Percentiles rank a stretch among this genome's conserved stretches.
phyloP scores from a whole-genome alignment of 1,140 invertebrate species.

The Danaus plexippus region DNA sequence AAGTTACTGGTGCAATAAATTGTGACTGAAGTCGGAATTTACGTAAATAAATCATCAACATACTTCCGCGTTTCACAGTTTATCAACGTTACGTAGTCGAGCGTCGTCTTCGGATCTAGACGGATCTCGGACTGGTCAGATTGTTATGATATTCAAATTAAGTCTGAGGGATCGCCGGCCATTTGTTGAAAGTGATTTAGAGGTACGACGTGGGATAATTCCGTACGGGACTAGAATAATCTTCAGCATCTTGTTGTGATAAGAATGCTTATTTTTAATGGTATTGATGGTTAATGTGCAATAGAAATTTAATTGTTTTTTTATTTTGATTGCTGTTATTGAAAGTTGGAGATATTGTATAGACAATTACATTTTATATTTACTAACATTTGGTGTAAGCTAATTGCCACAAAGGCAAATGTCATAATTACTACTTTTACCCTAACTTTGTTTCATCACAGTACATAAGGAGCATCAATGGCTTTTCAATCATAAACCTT shows the following conservation, averaged over 20 bases:
- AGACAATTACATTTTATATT: too few relatives aligned
- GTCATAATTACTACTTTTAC: too few relatives aligned
- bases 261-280: conserved; percentile 12
- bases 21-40: conserved; percentile 16
- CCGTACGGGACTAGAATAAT: conserved; percentile 19
- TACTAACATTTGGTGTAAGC: too few relatives aligned
- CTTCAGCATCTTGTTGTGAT: conserved; percentile 18
- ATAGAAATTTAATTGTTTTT: too few relatives aligned
- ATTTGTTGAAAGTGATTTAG: conserved; percentile 34
- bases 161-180: conserved; percentile 23
- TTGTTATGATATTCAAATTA: conserved; percentile 36
- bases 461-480: too few relatives aligned
- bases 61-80: conserved; percentile 26
- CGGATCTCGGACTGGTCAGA: conserved; percentile 21
- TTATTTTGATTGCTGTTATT: too few relatives aligned
- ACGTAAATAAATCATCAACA: conserved; percentile 33
- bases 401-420: too few relatives aligned
- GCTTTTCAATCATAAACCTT: too few relatives aligned
- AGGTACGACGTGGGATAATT: conserved; percentile 29
- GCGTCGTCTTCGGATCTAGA: conserved; percentile 21
- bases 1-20: conserved; percentile 13
- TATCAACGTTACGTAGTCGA: conserved; percentile 28
- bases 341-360: too few relatives aligned
- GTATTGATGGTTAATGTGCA: too few relatives aligned
- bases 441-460: too few relatives aligned